Evolutionary conservation across 2,113 vertebrate genomes (phyloP).

Genomic region (Pseudolaguvia tuberculata): DNA sequence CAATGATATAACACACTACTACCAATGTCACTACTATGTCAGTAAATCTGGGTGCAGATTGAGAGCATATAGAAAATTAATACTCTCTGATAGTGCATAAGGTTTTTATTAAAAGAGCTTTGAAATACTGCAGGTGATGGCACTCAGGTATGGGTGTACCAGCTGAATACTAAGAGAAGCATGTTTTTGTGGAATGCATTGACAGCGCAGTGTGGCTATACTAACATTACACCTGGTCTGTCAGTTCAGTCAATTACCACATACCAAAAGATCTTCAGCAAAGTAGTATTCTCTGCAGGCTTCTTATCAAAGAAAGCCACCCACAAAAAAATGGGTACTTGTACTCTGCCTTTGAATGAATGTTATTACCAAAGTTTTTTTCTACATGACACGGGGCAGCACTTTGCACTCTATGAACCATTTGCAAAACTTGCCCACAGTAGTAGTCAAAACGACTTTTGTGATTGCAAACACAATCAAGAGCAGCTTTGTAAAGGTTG

Average conservation of each 20-base stretch:
- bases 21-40: too few relatives aligned
- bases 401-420: not conserved
- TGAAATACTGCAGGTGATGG: not conserved
- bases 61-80: too few relatives aligned
- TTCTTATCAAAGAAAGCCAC: not conserved
- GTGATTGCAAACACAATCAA: not conserved
- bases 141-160: not conserved
- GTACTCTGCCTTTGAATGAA: not conserved
- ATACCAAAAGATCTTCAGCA: not conserved
- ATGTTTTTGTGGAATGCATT: not conserved
- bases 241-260: not conserved
- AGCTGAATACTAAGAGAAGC: not conserved
- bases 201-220: not conserved
- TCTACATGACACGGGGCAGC: not conserved
- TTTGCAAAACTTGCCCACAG: not conserved
- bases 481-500: constrained; percentile 4
- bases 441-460: not conserved
- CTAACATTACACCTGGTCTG: not conserved
- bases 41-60: too few relatives aligned
- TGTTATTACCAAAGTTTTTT: not conserved
- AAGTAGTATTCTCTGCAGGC: not conserved
- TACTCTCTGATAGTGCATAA: too few relatives aligned
- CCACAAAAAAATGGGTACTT: not conserved
- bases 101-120: too few relatives aligned
- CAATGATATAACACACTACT: too few relatives aligned